Evolutionary conservation across 2,113 vertebrate genomes (phyloP).

Genomic region (Archocentrus centrarchus): DNA sequence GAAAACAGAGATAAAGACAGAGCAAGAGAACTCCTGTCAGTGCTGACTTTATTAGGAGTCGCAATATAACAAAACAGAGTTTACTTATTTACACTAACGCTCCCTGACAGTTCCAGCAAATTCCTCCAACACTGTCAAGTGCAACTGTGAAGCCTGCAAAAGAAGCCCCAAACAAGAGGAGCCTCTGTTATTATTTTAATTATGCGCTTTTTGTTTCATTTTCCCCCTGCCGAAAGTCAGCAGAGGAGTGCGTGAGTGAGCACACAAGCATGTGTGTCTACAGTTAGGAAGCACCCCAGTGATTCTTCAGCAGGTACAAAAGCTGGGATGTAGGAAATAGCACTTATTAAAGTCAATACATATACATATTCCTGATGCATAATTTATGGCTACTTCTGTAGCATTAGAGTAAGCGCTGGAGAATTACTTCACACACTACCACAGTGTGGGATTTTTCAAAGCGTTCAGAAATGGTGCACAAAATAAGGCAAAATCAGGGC

Average conservation of each 20-base stretch:
- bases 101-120: constrained; percentile 66
- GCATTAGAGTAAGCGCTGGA: constrained; percentile 73
- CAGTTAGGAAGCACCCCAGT: constrained; percentile 76
- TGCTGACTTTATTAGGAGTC: constrained; percentile 66
- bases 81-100: constrained; percentile 65
- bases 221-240: constrained; percentile 63
- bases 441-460: constrained; percentile 78
- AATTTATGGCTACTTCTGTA: constrained; percentile 82
- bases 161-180: constrained; percentile 65
- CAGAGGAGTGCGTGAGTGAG: constrained; percentile 42
- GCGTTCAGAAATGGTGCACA: constrained; percentile 62
- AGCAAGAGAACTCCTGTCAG: constrained; percentile 66
- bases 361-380: constrained; percentile 84
- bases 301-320: constrained; percentile 80
- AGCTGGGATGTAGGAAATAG: constrained; percentile 76
- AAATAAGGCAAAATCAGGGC: constrained; percentile 63
- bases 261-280: constrained; percentile 48
- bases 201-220: constrained; percentile 74
- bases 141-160: constrained; percentile 50
- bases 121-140: constrained; percentile 66
- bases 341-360: constrained; percentile 84
- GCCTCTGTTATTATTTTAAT: constrained; percentile 76
- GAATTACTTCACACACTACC: constrained; percentile 70
- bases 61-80: constrained; percentile 65
- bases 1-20: constrained; percentile 39